phyloP scores from a whole-genome alignment of 2,888 invertebrate genomes.

The Mesochorus sp. region DNA sequence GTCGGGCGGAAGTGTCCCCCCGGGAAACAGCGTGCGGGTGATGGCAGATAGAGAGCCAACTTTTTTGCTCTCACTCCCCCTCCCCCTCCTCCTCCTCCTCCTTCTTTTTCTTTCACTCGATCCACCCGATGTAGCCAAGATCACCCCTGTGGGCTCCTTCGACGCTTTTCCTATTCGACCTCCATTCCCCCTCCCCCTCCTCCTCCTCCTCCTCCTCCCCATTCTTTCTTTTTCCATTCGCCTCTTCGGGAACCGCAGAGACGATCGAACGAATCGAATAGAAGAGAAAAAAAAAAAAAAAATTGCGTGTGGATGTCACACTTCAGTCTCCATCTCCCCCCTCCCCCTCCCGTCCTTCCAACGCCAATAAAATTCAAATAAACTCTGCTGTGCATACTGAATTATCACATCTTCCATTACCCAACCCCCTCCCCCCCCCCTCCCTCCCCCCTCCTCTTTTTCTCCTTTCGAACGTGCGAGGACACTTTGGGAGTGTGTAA shows the following conservation, averaged over 20 bases:
- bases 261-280: constrained; percentile 25
- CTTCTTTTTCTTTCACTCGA: constrained; percentile 20
- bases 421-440: too few species aligned
- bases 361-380: constrained; percentile 82
- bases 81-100: constrained; percentile 38
- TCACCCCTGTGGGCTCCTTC: constrained; percentile 61
- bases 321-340: constrained; percentile 57
- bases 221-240: not conserved
- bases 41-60: not conserved
- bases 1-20: constrained; percentile 82
- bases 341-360: constrained; percentile 74
- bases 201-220: constrained; percentile 2
- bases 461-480: constrained; percentile 57
- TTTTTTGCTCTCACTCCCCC: too few species aligned
- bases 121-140: constrained; percentile 77
- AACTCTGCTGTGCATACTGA: constrained; percentile 81
- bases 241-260: constrained; percentile 30
- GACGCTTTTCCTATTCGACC: constrained; percentile 11
- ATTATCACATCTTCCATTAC: constrained; percentile 82
- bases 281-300: constrained; percentile 12
- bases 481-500: constrained; percentile 3
- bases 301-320: constrained; percentile 30
- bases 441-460: too few species aligned
- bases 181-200: constrained; percentile 1
- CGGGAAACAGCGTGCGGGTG: constrained; percentile 75